A percentile compares a stretch with the other conserved stretches of the same genome.
Conservation (phyloP, 2,888 invertebrate genomes). For the Phymatocera aterrima region DNA sequence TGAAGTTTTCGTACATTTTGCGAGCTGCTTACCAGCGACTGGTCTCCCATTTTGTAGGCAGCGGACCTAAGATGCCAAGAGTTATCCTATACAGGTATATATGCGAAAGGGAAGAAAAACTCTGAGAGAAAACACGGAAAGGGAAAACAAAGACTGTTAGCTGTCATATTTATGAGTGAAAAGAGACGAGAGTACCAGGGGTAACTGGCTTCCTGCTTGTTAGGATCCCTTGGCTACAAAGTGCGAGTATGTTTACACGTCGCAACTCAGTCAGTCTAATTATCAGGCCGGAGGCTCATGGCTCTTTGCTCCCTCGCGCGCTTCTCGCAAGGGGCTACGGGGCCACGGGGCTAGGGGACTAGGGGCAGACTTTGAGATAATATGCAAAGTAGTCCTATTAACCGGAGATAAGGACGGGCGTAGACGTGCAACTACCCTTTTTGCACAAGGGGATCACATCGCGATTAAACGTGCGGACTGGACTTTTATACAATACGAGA, state of each 20-base stretch:
- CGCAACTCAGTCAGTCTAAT: constrained; percentile 58
- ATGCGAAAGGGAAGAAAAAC: background rate
- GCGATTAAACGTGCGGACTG: no score
- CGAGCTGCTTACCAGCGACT: no score
- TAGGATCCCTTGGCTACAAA: constrained; percentile 28
- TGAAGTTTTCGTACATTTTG: no score
- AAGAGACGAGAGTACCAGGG: background rate
- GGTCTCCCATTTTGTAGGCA: background rate
- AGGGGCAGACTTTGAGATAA: constrained; percentile 59
- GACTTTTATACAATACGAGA: no score
- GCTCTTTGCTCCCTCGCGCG: constrained; percentile 57
- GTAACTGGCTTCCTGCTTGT: constrained; percentile 12
- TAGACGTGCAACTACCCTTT: background rate
- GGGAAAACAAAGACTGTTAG: background rate
- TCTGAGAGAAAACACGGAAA: background rate
- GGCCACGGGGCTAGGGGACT: no score
- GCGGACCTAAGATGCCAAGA: background rate
- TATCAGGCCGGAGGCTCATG: constrained; percentile 59
- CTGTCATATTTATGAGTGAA: background rate
- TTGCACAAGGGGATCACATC: constrained; percentile 16
- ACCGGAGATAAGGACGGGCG: constrained; percentile 47
- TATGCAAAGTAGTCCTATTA: constrained; percentile 63
- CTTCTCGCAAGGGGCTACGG: constrained; percentile 41
- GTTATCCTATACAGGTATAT: no score
- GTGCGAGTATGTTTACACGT: constrained; percentile 44